Percentiles rank a stretch among this genome's conserved stretches.
Conservation (phyloP, 2,888 invertebrate species). For the Chrysopilus asiliformis region DNA sequence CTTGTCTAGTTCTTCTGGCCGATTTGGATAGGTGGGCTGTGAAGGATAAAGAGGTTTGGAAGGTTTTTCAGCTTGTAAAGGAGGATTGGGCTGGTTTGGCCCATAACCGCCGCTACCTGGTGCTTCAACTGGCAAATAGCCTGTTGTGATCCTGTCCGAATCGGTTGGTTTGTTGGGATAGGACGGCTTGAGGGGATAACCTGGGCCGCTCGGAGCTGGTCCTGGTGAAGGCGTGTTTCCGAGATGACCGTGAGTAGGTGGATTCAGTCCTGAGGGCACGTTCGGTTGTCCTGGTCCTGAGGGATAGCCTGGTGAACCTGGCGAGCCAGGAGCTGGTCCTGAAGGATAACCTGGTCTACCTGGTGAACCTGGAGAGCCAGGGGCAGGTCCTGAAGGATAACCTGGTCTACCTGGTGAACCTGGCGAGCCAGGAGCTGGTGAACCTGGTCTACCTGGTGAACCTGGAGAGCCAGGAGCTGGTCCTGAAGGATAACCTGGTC, state of each 20-base stretch:
- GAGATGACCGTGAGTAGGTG: constrained; percentile 20
- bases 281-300: constrained; percentile 28
- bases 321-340: constrained; percentile 22
- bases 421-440: constrained; percentile 22
- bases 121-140: constrained; percentile 3
- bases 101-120: constrained; percentile 23
- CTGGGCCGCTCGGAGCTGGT: constrained; percentile 14
- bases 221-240: constrained; percentile 21
- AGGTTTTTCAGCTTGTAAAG: constrained; percentile 10
- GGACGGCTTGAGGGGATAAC: constrained; percentile 21
- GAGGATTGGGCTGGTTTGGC: constrained; percentile 17
- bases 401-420: constrained; percentile 33
- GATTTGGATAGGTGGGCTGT: constrained; percentile 13
- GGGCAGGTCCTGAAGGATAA: constrained; percentile 38
- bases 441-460: constrained; percentile 21
- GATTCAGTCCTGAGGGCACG: neutral
- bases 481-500: constrained; percentile 15
- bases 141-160: constrained; percentile 6
- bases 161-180: constrained; percentile 24
- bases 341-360: constrained; percentile 17
- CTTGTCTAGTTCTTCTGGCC: constrained; percentile 16
- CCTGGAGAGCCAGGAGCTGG: neutral
- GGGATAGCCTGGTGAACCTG: constrained; percentile 41
- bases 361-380: constrained; percentile 13
- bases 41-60: constrained; percentile 15